Evolutionary conservation across 92 coral and sea anemone species (phyloP).

Genomic region (Bergia puertoricense): DNA sequence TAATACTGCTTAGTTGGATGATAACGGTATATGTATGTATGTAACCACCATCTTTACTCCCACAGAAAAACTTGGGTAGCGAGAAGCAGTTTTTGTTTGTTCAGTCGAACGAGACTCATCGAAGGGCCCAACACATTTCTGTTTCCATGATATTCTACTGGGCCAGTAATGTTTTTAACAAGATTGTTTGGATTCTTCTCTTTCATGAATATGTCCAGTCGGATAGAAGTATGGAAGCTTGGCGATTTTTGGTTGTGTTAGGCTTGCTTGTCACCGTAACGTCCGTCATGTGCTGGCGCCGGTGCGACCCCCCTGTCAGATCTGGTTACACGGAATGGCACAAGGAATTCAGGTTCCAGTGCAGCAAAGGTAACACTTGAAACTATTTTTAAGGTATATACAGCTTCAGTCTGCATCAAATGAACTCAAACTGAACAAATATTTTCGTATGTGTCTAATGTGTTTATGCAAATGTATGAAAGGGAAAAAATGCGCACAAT

Average conservation of each 20-base stretch:
- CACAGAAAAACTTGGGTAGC: too few relatives aligned
- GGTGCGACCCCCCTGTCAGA: background rate
- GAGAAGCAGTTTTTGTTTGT: too few relatives aligned
- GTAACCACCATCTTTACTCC: too few relatives aligned
- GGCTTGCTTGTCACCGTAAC: background rate
- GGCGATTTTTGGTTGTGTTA: background rate
- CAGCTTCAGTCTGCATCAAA: too few relatives aligned
- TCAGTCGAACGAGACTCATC: too few relatives aligned
- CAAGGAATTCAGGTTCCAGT: background rate
- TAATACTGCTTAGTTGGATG: too few relatives aligned
- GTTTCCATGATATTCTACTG: background rate
- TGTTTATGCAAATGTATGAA: too few relatives aligned
- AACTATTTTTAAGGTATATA: too few relatives aligned
- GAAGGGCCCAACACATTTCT: too few relatives aligned
- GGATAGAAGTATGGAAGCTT: background rate
- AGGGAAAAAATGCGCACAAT: background rate
- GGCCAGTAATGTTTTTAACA: background rate
- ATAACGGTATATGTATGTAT: too few relatives aligned
- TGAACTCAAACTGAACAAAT: background rate
- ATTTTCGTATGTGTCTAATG: background rate
- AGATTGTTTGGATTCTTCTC: background rate
- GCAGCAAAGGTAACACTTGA: background rate
- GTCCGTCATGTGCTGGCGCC: background rate
- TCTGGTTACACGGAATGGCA: slow-evolving; percentile 8
- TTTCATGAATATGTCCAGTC: background rate